Percentiles rank a stretch among this genome's conserved stretches.
Evolutionary conservation across 2,888 invertebrate species (phyloP).

Genomic region (Steromphala cineraria): DNA sequence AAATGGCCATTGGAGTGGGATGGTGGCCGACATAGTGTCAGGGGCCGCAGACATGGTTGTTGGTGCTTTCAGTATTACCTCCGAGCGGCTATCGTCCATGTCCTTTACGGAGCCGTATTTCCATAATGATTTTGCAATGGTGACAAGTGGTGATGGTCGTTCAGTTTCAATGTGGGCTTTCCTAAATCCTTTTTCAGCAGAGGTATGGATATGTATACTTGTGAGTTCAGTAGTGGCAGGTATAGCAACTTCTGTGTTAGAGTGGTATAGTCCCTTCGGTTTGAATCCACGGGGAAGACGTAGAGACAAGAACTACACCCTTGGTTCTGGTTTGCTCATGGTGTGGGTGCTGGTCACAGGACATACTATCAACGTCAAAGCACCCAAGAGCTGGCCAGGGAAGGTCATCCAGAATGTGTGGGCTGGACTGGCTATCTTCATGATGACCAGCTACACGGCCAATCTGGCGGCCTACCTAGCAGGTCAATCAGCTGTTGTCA

Average conservation of each 20-base stretch:
- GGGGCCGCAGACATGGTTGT: conserved; percentile 93
- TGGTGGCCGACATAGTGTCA: conserved; percentile 88
- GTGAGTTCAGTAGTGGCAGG: conserved; percentile 91
- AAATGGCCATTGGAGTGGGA: conserved; percentile 87
- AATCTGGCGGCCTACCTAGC: conserved; percentile 94
- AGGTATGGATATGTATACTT: conserved; percentile 93
- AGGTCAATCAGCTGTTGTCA: conserved; percentile 88
- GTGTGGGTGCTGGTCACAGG: conserved; percentile 95
- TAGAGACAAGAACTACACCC: conserved; percentile 92
- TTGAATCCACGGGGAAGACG: conserved; percentile 94
- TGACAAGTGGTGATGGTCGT: conserved; percentile 80
- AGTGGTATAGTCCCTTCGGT: conserved; percentile 94
- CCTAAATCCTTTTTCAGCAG: conserved; percentile 89
- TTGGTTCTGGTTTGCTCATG: conserved; percentile 90
- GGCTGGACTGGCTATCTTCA: conserved; percentile 95
- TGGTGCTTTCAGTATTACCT: conserved; percentile 90
- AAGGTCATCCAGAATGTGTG: conserved; percentile 95
- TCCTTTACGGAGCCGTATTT: conserved; percentile 93
- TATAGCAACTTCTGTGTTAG: conserved; percentile 91
- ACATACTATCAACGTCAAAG: conserved; percentile 93
- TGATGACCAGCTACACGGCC: conserved; percentile 94
- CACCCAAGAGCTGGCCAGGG: conserved; percentile 96
- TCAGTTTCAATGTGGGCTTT: conserved; percentile 84
- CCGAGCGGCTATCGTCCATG: conserved; percentile 80
- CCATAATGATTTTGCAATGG: conserved; percentile 90